Evolutionary conservation across 2,113 vertebrate species (phyloP).

Genomic region (Pedetes capensis): DNA sequence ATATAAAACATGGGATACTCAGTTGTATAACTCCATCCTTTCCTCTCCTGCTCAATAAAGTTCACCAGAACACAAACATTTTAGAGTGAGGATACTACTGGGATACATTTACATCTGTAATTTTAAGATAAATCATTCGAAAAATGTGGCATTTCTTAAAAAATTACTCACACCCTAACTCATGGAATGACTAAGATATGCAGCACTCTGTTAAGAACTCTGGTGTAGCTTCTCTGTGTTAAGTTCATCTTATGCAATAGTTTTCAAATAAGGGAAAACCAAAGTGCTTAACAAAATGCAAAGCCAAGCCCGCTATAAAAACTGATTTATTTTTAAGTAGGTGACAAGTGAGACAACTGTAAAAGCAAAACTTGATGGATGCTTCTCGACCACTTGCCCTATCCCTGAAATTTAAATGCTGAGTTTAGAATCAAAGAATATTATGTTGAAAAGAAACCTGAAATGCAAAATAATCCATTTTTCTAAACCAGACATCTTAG

Average conservation of each 20-base stretch:
- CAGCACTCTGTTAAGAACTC: background rate
- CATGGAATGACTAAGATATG: background rate
- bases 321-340: background rate
- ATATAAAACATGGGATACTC: background rate
- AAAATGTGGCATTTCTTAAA: constrained; percentile 30
- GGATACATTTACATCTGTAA: background rate
- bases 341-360: background rate
- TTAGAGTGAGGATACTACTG: background rate
- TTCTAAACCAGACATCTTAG: constrained; percentile 4
- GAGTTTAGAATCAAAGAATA: constrained; percentile 22
- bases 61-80: background rate
- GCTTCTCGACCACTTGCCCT: background rate
- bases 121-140: background rate
- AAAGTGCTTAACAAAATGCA: background rate
- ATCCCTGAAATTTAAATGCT: background rate
- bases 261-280: background rate
- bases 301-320: background rate
- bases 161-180: background rate
- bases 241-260: background rate
- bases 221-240: background rate
- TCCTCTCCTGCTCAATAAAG: background rate
- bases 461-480: constrained; percentile 46
- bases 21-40: background rate
- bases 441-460: constrained; percentile 22
- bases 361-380: background rate